Base-by-base conservation (phyloP, 2,797 vertebrate genomes). In the Tinamus major region DNA sequence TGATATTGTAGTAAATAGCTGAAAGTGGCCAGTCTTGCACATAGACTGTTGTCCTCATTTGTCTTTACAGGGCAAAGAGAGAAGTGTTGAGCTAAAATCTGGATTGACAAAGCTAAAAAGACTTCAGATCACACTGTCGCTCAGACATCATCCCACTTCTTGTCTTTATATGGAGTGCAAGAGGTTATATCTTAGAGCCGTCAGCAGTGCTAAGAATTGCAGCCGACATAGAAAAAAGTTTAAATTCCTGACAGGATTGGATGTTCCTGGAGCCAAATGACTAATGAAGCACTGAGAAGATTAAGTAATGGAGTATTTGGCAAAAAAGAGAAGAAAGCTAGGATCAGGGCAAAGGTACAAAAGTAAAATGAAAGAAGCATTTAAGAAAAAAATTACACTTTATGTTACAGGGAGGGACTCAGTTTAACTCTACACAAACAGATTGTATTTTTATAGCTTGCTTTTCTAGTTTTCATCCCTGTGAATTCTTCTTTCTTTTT, bases 231-330 rank as follows among this genome's bases (percentile, higher is more conserved):
- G 51, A 51, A 82, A 86, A 89, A 87, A 27, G n/a, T 92, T 93
- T 92, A 64, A 78, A 78, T 84, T 93, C 61, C 56, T 93, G 86
- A 62, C 46, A 46, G 39, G 39, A 68, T 10, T 58, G 23, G 23
- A 46, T 70, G 31, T 59, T 87, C 24, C 51, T 69, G 39, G 24
- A 94, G 64, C 29, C 29, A 85, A 79, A 88, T 89, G 83, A 96
- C 87, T 94, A 91, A 92, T 85, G 70, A 55, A 84, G 19, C 92
- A 95, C 94, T 48, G 13, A 68, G 46, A 87, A 88, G 61, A 92
- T 92, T 81, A 91, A 87, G 42, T 64, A 87, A 91, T 82, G 13
- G 58, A 79, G 35, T n/a, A 39, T 61, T 44, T 35, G 42, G 19
- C 68, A 79, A 89, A 89, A 84, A 39, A 76, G 10, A 85, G 49